phyloP scores from a whole-genome alignment of 2,888 invertebrate genomes.

The Actias luna region DNA sequence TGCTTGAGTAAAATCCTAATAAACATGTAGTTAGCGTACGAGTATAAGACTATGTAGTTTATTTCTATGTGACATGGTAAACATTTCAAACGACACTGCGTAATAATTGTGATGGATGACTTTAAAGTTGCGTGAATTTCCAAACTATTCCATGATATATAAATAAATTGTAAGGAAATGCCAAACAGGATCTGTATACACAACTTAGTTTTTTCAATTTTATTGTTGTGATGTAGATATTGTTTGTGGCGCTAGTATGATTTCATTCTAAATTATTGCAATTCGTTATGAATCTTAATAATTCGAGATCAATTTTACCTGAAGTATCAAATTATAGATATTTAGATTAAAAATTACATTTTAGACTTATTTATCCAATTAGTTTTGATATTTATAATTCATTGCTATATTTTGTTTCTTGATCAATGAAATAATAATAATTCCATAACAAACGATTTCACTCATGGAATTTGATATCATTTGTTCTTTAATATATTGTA shows the following conservation, averaged over 20 bases:
- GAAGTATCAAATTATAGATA: neutral
- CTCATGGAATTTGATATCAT: neutral
- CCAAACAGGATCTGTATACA: neutral
- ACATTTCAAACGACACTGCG: conserved; percentile 16
- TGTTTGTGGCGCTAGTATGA: neutral
- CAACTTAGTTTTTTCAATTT: neutral
- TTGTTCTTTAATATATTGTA: neutral
- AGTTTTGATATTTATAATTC: neutral
- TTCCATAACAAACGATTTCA: neutral
- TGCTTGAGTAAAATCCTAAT: neutral
- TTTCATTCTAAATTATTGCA: neutral
- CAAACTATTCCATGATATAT: neutral
- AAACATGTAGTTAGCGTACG: neutral
- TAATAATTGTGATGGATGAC: conserved; percentile 15
- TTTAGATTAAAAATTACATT: neutral
- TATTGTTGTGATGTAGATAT: neutral
- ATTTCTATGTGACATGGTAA: conserved; percentile 11
- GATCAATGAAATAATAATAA: neutral
- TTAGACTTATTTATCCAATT: too few relatives aligned
- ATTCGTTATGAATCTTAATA: neutral
- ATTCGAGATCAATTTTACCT: neutral
- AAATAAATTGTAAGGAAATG: neutral
- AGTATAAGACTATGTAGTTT: neutral
- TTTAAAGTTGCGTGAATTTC: conserved; percentile 14
- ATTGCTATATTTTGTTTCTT: neutral